Evolutionary conservation across 2,797 vertebrate species (phyloP), one percentile per base, ranked within the genome.

Genomic region (Gambusia yucatana): DNA sequence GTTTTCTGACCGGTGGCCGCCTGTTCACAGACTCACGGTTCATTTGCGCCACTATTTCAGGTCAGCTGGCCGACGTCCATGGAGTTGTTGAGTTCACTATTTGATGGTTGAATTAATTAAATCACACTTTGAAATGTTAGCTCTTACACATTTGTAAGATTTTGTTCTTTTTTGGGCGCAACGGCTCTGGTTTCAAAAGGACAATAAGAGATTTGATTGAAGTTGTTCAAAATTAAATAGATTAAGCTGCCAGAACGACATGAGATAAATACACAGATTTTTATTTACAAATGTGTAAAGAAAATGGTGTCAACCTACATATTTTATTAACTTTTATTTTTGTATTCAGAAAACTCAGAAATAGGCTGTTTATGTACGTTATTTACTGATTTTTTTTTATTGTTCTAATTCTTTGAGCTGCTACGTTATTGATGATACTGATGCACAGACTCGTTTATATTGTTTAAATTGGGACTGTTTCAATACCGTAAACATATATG

Each of bases 381-480:
- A 91, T 91, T 87, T 76, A 0, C 72, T 80, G 77, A 72, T 17
- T 77, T 50, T 81, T 33, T 47, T 78, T 33, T 47, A 73, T 81
- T 77, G 16, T 52, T 70, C 4, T 28, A 76, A 14, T 77, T 77
- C 5, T 57, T 61, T 3, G 65, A 88, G 79, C 72, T 83, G 88
- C 82, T 89, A 77, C 84, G 82, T 74, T 39, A 71, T 75, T 85
- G 14, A 71, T 77, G 61, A 78, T 43, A 84, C 47, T 43, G n/a
- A 89, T 75, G 86, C 84, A 91, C 85, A 86, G 76, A 80, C 75
- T 4, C 2, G 13, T 80, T 89, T 71, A 11, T 85, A 73, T 41
- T 75, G 73, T 76, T 59, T 83, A n/a, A 2, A 80, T 84, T 72
- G 41, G 82, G 81, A 89, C 86, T 88, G 87, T 88, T 91, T 82